A percentile compares a stretch with the other conserved stretches of the same genome.
Evolutionary conservation across 2,113 vertebrate species (phyloP).

Genomic region (Zonotrichia leucophrys): DNA sequence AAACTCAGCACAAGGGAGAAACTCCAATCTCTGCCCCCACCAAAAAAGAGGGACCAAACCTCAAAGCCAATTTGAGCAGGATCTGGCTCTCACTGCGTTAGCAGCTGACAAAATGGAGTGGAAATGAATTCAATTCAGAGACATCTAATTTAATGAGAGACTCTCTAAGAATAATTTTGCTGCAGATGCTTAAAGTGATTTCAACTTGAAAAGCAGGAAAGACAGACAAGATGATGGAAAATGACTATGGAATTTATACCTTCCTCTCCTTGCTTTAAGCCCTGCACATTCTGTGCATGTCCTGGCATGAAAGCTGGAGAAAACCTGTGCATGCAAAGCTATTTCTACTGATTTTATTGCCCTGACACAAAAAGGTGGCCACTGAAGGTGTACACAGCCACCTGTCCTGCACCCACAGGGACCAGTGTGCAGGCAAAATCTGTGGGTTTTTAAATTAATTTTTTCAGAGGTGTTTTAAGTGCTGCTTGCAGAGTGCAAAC

Average conservation of each 20-base stretch:
- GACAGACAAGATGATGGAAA: conserved; percentile 39
- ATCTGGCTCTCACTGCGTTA: background rate
- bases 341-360: background rate
- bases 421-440: background rate
- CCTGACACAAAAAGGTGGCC: background rate
- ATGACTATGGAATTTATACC: conserved; percentile 20
- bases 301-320: background rate
- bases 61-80: background rate
- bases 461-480: background rate
- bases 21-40: accelerated
- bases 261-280: background rate
- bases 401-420: background rate
- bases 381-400: background rate
- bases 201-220: conserved; percentile 39
- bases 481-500: background rate
- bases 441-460: background rate
- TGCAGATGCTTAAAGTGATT: conserved; percentile 39
- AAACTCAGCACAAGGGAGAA: background rate
- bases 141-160: conserved; percentile 37
- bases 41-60: background rate
- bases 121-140: conserved; percentile 37
- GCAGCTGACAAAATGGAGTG: conserved; percentile 5
- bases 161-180: conserved; percentile 53
- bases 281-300: background rate
- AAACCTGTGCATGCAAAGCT: background rate